Base-by-base conservation (phyloP, 2,113 vertebrate genomes). In the Sinosuthora webbiana region DNA sequence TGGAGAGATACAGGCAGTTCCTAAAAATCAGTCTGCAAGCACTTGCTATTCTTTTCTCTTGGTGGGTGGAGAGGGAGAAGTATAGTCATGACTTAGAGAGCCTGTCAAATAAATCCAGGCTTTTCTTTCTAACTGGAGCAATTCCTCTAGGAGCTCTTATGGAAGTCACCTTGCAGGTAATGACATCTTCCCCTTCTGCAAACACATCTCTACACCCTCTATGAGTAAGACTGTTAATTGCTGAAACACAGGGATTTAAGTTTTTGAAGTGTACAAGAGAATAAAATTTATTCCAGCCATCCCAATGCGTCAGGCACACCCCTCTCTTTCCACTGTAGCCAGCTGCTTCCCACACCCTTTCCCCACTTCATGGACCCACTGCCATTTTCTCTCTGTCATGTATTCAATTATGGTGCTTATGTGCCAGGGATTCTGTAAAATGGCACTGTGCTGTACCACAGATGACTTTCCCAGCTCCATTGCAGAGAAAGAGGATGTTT, bases 361-460 rank as follows among this genome's bases (percentile, higher is more conserved):
- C 25, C 31, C 33, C 20, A 30, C 25, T 55, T 35, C 49, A 55
- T 30, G 49, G 11, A 25, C 15, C 15, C 19, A 30, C 39, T 79
- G 25, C 12, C 15, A 65, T 65, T 24, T 55, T 55, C 30, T 12
- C 30, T 44, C 33, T 22, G 3, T 14, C 41, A 41, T 41, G 13
- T 44, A 52, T 14, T 83, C 44, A 15, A 9, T 56, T 52, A 44
- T 2, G 4, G 21, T 13, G 11, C 52, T 68, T 7, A 13, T 22
- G 20, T 23, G 22, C 67, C 20, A 67, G 30, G 45, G 65, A 15
- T 68, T 53, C 75, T 64, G 42, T n/a, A n/a, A 89, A 85, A n/a
- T 21, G 10, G 24, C 42, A 81, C 1, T 0, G 0, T 24, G 33
- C 39, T 77, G 35, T 22, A 77, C 16, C 22, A 75, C 31, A 68